These are phyloP conservation scores for Cylas formicarius DNA, from an alignment of 1,140 invertebrate genomes.

Conservation along the genomic window DNA sequence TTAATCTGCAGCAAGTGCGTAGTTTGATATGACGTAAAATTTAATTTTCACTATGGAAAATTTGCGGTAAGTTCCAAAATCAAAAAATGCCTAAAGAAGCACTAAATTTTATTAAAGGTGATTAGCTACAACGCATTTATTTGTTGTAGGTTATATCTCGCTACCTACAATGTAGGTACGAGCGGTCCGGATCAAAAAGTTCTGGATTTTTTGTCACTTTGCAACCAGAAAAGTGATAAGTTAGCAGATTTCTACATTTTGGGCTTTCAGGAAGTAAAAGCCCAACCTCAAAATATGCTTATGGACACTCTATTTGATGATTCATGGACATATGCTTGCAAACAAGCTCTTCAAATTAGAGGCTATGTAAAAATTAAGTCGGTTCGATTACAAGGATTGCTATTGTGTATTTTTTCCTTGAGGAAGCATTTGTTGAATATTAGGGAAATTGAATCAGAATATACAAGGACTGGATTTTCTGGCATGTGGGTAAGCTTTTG, in stretches of 20 bases:
- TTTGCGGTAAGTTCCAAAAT: too few species aligned
- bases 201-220: conserved; percentile 59
- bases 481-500: conserved; percentile 69
- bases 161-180: conserved; percentile 81
- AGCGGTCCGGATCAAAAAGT: conserved; percentile 60
- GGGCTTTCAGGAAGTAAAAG: conserved; percentile 85
- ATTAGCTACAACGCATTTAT: background rate
- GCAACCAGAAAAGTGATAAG: conserved; percentile 49
- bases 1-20: too few species aligned
- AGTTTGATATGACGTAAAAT: too few species aligned
- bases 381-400: conserved; percentile 69
- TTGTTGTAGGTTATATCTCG: conserved; percentile 59
- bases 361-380: conserved; percentile 73
- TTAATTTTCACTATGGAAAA: too few species aligned
- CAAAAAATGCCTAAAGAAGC: background rate
- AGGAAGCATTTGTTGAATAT: conserved; percentile 72
- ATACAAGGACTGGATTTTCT: conserved; percentile 79
- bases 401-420: conserved; percentile 68
- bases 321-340: conserved; percentile 73
- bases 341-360: conserved; percentile 58
- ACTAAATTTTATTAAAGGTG: conserved; percentile 1
- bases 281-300: conserved; percentile 76
- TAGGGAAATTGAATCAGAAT: conserved; percentile 74
- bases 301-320: conserved; percentile 75
- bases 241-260: conserved; percentile 77